Conservation (phyloP, 2,113 vertebrate genomes). For the Microcebus murinus region DNA sequence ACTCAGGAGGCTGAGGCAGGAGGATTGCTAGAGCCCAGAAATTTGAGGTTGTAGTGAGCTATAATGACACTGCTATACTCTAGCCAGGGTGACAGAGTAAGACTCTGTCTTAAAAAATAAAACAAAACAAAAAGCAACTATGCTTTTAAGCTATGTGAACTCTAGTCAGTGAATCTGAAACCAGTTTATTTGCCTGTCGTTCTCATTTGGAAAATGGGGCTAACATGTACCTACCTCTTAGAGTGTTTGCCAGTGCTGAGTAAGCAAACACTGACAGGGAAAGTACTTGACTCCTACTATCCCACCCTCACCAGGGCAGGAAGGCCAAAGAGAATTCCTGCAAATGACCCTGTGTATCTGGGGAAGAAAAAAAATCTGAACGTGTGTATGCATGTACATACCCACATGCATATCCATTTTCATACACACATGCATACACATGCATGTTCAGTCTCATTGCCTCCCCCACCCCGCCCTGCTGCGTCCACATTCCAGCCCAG, state of each 20-base stretch:
- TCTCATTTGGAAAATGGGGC: not conserved
- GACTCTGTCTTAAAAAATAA: too few species aligned
- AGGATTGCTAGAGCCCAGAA: too few species aligned
- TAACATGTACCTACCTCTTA: not conserved
- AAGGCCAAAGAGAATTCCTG: not conserved
- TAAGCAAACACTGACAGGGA: not conserved
- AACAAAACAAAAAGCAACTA: not conserved
- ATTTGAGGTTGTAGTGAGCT: too few species aligned
- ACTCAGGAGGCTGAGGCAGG: too few species aligned
- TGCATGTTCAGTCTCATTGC: not conserved
- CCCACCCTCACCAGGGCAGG: not conserved
- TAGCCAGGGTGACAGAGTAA: too few species aligned
- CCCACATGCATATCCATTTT: too few species aligned
- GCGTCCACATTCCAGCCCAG: not conserved
- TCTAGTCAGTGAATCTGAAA: not conserved
- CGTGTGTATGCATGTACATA: not conserved
- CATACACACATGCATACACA: not conserved
- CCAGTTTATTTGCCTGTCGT: not conserved
- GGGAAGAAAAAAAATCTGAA: not conserved
- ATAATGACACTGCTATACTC: too few species aligned
- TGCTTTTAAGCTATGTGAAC: not conserved
- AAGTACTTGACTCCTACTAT: not conserved
- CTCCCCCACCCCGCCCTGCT: too few species aligned
- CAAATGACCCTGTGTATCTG: not conserved
- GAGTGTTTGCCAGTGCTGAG: not conserved